Percentiles rank a stretch among this genome's conserved stretches.
Evolutionary conservation across 1,140 invertebrate genomes (phyloP).

Genomic region (Bacillus rossius): DNA sequence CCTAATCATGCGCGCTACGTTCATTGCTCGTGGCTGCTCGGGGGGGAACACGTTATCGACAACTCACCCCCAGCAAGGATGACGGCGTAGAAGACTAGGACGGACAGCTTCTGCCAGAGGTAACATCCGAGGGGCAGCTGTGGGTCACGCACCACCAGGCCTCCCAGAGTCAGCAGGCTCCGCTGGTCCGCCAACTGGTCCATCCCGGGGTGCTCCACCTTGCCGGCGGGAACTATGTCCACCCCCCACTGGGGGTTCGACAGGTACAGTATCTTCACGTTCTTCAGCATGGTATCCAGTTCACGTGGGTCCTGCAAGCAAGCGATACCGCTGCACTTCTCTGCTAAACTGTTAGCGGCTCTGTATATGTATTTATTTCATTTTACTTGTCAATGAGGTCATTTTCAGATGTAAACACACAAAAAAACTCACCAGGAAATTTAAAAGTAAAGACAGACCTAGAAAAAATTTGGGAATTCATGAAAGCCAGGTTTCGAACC

Average conservation of each 20-base stretch:
- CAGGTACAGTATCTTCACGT: background rate
- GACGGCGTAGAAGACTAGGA: background rate
- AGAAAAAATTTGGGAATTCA: too few relatives aligned
- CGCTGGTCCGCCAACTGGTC: background rate
- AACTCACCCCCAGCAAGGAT: background rate
- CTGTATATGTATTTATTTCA: too few relatives aligned
- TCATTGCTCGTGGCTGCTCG: too few relatives aligned
- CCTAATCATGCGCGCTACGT: too few relatives aligned
- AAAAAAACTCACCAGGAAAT: too few relatives aligned
- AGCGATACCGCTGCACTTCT: too few relatives aligned
- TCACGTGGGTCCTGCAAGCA: background rate
- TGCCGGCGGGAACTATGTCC: background rate
- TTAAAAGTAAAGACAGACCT: too few relatives aligned
- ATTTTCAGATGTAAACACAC: too few relatives aligned
- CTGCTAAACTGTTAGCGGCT: too few relatives aligned
- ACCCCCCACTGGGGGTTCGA: slow-evolving; percentile 7
- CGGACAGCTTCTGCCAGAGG: background rate
- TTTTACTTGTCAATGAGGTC: too few relatives aligned
- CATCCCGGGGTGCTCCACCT: background rate
- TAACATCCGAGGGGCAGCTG: background rate
- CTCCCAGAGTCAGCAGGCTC: background rate
- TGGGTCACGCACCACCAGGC: background rate
- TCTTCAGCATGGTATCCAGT: background rate
- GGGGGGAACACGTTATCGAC: too few relatives aligned
- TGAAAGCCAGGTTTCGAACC: too few relatives aligned